A percentile compares a stretch with the other conserved stretches of the same genome.
These are phyloP conservation scores for Halictus quadricinctus DNA, from an alignment of 2,888 invertebrate genomes.

Conservation along the genomic window DNA sequence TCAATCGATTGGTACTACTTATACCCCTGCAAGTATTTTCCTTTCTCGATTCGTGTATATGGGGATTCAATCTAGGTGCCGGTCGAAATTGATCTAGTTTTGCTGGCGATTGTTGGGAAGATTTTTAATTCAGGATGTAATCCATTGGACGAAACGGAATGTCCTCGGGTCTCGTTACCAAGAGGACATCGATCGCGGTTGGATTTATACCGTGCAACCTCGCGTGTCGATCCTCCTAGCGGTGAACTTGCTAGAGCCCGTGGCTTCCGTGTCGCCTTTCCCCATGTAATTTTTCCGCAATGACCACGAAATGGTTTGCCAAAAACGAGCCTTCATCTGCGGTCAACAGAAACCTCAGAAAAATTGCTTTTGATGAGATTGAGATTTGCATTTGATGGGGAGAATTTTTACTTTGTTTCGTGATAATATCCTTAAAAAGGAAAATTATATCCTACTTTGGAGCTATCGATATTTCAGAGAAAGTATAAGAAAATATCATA, in stretches of 20 bases:
- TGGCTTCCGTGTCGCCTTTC: constrained; percentile 27
- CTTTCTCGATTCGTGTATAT: background rate
- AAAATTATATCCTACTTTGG: background rate
- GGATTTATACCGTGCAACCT: constrained; percentile 65
- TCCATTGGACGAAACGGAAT: constrained; percentile 45
- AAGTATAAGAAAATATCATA: no score
- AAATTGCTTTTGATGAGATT: background rate
- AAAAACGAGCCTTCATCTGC: background rate
- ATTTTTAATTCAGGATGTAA: background rate
- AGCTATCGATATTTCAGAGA: no score
- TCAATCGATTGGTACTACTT: background rate
- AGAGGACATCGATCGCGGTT: constrained; percentile 66
- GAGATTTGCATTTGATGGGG: no score
- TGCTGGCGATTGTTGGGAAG: background rate
- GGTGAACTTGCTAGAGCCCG: constrained; percentile 37
- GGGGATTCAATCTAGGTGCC: background rate
- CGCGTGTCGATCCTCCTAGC: constrained; percentile 55
- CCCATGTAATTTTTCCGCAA: background rate
- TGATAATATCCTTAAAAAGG: background rate
- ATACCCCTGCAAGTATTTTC: background rate
- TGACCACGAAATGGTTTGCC: background rate
- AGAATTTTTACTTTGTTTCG: no score
- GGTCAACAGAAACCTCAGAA: background rate
- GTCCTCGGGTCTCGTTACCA: constrained; percentile 58
- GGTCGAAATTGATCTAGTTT: background rate